phyloP scores from a whole-genome alignment of 2,113 vertebrate genomes.

The Myiagra hebetior region DNA sequence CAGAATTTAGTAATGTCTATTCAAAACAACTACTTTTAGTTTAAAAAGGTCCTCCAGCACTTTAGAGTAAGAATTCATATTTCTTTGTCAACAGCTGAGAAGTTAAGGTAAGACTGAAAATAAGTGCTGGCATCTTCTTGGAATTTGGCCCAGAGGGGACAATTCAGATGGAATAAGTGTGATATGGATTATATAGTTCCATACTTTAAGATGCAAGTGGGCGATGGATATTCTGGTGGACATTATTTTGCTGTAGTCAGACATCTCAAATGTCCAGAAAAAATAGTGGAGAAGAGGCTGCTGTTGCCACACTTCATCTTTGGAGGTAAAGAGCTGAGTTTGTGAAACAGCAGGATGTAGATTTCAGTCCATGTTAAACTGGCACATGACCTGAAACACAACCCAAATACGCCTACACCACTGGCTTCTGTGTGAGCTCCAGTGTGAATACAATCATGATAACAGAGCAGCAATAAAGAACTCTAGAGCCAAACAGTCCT shows the following conservation, averaged over 20 bases:
- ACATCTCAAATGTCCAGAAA: background rate
- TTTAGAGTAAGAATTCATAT: background rate
- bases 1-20: background rate
- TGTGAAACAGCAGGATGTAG: constrained; percentile 17
- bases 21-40: background rate
- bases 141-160: background rate
- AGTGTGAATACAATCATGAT: constrained; percentile 2
- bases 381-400: constrained; percentile 9
- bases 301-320: background rate
- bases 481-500: background rate
- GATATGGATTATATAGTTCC: background rate
- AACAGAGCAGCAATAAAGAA: constrained; percentile 18
- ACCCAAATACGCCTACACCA: background rate
- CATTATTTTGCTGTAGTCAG: background rate
- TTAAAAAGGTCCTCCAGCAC: background rate
- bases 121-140: background rate
- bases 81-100: background rate
- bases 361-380: constrained; percentile 31
- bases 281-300: background rate
- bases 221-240: background rate
- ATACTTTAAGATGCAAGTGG: background rate
- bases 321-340: background rate
- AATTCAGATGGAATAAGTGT: background rate
- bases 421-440: background rate
- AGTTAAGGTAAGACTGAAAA: background rate